phyloP scores from a whole-genome alignment of 2,888 invertebrate genomes.

The Pinctada fucata region DNA sequence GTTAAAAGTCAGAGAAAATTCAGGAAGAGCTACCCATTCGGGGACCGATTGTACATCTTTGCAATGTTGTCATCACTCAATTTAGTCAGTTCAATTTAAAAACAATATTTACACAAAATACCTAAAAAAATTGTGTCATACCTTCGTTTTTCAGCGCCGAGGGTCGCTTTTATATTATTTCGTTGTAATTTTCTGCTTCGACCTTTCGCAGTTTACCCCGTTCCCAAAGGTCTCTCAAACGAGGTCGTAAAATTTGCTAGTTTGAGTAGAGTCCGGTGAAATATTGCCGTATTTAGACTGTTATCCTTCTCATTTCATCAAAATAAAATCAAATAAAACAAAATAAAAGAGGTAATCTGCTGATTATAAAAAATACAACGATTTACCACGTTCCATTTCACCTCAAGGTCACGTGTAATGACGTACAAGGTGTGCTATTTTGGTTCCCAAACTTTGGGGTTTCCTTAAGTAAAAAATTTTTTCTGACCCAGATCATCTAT shows the following conservation, averaged over 20 bases:
- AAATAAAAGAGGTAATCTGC: not conserved
- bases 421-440: too few relatives aligned
- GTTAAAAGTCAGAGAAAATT: not conserved
- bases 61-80: constrained; percentile 1
- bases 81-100: not conserved
- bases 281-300: not conserved
- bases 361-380: too few relatives aligned
- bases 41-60: not conserved
- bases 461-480: too few relatives aligned
- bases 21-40: not conserved
- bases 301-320: not conserved
- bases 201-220: not conserved
- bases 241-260: not conserved
- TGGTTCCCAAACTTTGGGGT: too few relatives aligned
- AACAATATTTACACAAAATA: not conserved
- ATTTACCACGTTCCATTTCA: too few relatives aligned
- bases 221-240: not conserved
- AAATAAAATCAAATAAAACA: not conserved
- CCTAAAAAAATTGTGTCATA: not conserved
- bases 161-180: too few relatives aligned
- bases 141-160: not conserved
- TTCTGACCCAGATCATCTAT: too few relatives aligned
- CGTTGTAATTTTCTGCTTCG: not conserved
- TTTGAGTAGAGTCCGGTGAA: not conserved
- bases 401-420: too few relatives aligned